phyloP scores from a whole-genome alignment of 2,797 vertebrate species.

The Acanthurus tractus region DNA sequence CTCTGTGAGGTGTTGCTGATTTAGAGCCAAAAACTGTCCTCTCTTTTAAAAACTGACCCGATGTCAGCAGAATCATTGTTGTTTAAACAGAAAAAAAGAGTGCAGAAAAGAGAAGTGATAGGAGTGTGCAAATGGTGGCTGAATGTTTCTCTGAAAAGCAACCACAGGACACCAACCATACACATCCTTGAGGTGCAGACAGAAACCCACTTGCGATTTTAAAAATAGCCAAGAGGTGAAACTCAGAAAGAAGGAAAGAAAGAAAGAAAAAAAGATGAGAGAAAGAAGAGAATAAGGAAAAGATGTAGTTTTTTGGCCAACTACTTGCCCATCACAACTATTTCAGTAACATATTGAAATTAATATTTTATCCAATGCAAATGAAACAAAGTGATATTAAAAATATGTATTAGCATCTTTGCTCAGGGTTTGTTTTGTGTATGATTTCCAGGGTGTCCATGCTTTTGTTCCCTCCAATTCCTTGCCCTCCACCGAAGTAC shows the following conservation, averaged over 20 bases:
- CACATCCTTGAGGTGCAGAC: slow-evolving; percentile 6
- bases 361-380: not conserved
- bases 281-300: not conserved
- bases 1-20: not conserved
- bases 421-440: slow-evolving; percentile 16
- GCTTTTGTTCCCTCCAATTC: slow-evolving; percentile 74
- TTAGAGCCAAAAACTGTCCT: not conserved
- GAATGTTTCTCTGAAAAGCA: not conserved
- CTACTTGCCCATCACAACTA: not conserved
- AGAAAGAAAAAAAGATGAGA: not conserved
- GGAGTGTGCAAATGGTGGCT: fast-evolving
- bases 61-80: not conserved
- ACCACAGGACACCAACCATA: not conserved
- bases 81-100: not conserved
- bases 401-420: not conserved
- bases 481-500: slow-evolving; percentile 67
- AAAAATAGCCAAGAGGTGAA: slow-evolving; percentile 4
- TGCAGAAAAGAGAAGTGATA: slow-evolving; percentile 52
- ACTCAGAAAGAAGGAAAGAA: not conserved
- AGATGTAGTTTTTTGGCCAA: not conserved
- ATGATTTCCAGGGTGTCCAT: slow-evolving; percentile 66
- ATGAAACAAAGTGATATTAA: not conserved
- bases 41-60: not conserved
- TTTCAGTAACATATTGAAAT: not conserved
- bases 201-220: not conserved